Conservation (phyloP, 2,888 invertebrate species). For the Drosophila rellima region DNA sequence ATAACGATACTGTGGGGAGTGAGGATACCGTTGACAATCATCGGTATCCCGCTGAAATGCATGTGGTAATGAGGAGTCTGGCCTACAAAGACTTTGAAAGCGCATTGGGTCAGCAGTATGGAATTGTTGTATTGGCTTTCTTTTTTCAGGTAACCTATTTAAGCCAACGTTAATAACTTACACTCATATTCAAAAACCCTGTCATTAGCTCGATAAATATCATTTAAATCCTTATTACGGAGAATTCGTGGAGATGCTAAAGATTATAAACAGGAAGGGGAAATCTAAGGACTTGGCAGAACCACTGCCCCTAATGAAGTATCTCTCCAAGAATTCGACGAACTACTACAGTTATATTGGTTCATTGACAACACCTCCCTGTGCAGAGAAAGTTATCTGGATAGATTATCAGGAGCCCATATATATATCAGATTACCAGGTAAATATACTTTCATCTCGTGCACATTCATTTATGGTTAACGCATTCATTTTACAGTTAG, state of each 20-base stretch:
- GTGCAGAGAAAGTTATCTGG: constrained; percentile 94
- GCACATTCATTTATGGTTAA: background rate
- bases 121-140: constrained; percentile 12
- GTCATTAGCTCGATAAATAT: background rate
- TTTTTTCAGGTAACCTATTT: constrained; percentile 10
- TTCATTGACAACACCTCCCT: constrained; percentile 95
- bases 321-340: constrained; percentile 87
- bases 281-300: constrained; percentile 86
- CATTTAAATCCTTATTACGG: constrained; percentile 2
- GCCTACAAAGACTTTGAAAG: background rate
- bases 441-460: constrained; percentile 73
- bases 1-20: constrained; percentile 91
- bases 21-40: constrained; percentile 86
- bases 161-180: background rate
- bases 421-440: constrained; percentile 89
- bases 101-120: constrained; percentile 4
- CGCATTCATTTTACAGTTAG: constrained; percentile 87
- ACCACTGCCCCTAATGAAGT: constrained; percentile 87
- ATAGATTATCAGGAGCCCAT: constrained; percentile 92
- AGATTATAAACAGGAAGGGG: constrained; percentile 72
- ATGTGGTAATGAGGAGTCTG: constrained; percentile 18
- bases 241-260: constrained; percentile 84
- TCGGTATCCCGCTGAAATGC: constrained; percentile 59
- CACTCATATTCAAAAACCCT: background rate
- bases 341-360: constrained; percentile 94